Evolutionary conservation across 2,888 invertebrate species (phyloP), one percentile per base, ranked within the genome.

Genomic region (Diaphora mendica): DNA sequence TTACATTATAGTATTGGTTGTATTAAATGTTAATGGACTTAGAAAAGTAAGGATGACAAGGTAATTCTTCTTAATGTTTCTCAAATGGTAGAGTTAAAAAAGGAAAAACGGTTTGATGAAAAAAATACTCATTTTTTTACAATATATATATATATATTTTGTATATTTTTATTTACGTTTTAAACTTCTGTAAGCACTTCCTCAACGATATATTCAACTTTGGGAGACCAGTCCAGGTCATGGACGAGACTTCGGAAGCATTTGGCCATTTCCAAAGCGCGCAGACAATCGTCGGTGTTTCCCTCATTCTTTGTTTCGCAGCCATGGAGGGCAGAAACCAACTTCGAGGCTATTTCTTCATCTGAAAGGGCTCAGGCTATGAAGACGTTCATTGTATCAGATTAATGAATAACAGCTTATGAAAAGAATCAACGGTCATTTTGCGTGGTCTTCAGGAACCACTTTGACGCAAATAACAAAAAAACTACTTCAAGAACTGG

Each of bases 131-230:
- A n/a, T n/a, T n/a, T n/a, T n/a, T n/a, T n/a, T n/a, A n/a, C n/a
- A n/a, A n/a, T n/a, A n/a, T n/a, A n/a, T n/a, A n/a, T n/a, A n/a
- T n/a, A n/a, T n/a, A n/a, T n/a, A n/a, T n/a, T n/a, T n/a, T n/a
- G n/a, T n/a, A n/a, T n/a, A n/a, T n/a, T n/a, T n/a, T 39, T 35
- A 20, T 66, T 35, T 55, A n/a, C n/a, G 30, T 7, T 11, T 85
- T 80, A 93, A 33, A 92, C 86, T 71, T 92, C 92, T 3, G 91
- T 89, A 0, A 93, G 87, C 1, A 93, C 88, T 73, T 92, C 93
- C 1, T 84, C 86, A 4, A 93, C 81, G 33, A 91, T 85, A 33
- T 91, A 86, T 55, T 93, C 92, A 70, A 90, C 85, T 42, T 86
- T 89, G 0, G 94, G 94, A 0, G 89, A 85, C 94, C 94, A 94